A percentile compares a stretch with the other conserved stretches of the same genome.
phyloP scores from a whole-genome alignment of 2,113 vertebrate species.

The Peromyscus leucopus region DNA sequence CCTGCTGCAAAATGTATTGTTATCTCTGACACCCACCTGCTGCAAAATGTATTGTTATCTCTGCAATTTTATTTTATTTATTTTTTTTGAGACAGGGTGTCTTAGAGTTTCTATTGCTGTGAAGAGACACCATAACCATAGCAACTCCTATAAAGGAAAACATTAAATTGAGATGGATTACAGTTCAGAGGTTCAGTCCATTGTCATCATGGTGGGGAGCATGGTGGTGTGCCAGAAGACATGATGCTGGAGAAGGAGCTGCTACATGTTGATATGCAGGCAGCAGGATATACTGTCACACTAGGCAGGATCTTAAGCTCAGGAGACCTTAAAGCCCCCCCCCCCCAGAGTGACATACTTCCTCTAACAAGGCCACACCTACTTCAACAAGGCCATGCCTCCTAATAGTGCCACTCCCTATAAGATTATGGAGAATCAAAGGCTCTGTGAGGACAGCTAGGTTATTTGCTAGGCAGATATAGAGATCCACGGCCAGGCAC shows the following conservation, averaged over 20 bases:
- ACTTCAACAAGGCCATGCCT: too few species aligned
- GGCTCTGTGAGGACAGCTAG: too few species aligned
- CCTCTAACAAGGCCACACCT: too few species aligned
- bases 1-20: not conserved
- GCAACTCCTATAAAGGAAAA: not conserved
- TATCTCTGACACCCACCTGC: not conserved
- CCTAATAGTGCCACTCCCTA: too few species aligned
- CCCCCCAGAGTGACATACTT: not conserved
- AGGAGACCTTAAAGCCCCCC: not conserved
- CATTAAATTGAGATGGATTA: not conserved
- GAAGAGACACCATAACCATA: not conserved
- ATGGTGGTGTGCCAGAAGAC: not conserved
- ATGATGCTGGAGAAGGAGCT: not conserved
- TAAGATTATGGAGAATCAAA: too few species aligned
- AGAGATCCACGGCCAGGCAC: too few species aligned
- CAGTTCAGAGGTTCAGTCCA: not conserved
- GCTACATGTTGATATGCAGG: not conserved
- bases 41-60: not conserved
- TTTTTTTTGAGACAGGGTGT: not conserved
- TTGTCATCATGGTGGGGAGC: not conserved
- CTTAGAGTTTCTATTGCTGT: not conserved
- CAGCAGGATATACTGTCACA: not conserved
- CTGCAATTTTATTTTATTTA: not conserved
- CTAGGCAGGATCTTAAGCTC: too few species aligned
- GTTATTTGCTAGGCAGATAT: too few species aligned